Conservation (phyloP, 2,797 vertebrate genomes). For the Sebastes minor region DNA sequence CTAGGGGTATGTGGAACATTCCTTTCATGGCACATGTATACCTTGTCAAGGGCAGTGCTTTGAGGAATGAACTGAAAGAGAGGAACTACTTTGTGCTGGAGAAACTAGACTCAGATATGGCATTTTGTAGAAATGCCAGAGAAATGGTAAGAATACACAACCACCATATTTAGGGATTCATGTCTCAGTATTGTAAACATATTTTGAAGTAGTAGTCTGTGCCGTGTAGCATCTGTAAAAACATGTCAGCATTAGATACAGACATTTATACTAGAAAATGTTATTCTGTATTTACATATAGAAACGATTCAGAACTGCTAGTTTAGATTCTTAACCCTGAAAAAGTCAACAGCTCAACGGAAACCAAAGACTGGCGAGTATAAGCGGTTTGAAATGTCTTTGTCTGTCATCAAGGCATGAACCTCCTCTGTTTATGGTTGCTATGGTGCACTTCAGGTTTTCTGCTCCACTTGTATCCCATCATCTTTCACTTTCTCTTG, state of each 20-base stretch:
- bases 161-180: constrained; percentile 1
- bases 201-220: neutral
- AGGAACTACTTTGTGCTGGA: constrained; percentile 94
- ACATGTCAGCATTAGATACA: neutral
- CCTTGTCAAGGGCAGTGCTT: constrained; percentile 89
- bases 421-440: constrained; percentile 52
- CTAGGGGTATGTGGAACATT: constrained; percentile 96
- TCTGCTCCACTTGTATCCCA: constrained; percentile 48
- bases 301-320: neutral
- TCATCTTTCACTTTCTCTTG: constrained; percentile 66
- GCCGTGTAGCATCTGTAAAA: neutral
- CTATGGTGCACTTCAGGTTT: constrained; percentile 48
- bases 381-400: constrained; percentile 62
- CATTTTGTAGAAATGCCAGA: constrained; percentile 92
- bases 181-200: neutral
- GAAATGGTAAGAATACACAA: constrained; percentile 88
- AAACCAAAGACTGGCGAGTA: constrained; percentile 89
- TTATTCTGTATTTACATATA: neutral
- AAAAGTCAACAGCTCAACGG: constrained; percentile 79
- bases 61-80: constrained; percentile 92
- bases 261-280: neutral
- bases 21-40: constrained; percentile 96
- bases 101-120: constrained; percentile 96
- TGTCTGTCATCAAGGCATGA: constrained; percentile 76
- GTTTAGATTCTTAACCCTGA: constrained; percentile 61